Evolutionary conservation across 2,113 vertebrate genomes (phyloP).

Genomic region (Ptychochromis oligacanthus): DNA sequence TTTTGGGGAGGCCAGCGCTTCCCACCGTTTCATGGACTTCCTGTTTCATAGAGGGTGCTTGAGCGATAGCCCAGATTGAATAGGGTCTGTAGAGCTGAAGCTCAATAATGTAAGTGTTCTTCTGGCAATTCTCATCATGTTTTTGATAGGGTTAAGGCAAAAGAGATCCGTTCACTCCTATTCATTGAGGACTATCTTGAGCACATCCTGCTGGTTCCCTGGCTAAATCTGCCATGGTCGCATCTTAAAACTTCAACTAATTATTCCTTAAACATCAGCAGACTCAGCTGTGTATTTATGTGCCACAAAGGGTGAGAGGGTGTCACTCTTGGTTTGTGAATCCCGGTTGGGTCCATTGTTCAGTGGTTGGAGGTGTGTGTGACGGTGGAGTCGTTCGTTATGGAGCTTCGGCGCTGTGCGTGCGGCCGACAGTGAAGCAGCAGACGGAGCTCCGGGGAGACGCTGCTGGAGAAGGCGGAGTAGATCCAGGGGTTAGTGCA

Average conservation of each 20-base stretch:
- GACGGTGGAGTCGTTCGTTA: conserved; percentile 78
- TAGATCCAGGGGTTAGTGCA: conserved; percentile 95
- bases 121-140: background rate
- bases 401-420: conserved; percentile 39
- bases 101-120: background rate
- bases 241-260: background rate
- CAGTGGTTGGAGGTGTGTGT: conserved; percentile 83
- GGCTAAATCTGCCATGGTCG: background rate
- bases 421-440: conserved; percentile 76
- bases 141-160: background rate
- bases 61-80: background rate
- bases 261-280: background rate
- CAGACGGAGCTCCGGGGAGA: conserved; percentile 81
- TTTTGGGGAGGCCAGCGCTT: background rate
- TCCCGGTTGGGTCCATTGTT: background rate
- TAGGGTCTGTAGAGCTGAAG: background rate
- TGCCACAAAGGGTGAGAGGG: background rate
- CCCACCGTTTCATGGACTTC: background rate
- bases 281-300: background rate
- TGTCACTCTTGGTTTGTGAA: background rate
- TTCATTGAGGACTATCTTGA: background rate
- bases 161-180: background rate
- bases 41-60: background rate
- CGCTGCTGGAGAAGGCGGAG: conserved; percentile 86
- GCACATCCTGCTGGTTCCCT: background rate